Conservation (phyloP, 2,113 vertebrate genomes). For the Xenotilapia caudafasciata region DNA sequence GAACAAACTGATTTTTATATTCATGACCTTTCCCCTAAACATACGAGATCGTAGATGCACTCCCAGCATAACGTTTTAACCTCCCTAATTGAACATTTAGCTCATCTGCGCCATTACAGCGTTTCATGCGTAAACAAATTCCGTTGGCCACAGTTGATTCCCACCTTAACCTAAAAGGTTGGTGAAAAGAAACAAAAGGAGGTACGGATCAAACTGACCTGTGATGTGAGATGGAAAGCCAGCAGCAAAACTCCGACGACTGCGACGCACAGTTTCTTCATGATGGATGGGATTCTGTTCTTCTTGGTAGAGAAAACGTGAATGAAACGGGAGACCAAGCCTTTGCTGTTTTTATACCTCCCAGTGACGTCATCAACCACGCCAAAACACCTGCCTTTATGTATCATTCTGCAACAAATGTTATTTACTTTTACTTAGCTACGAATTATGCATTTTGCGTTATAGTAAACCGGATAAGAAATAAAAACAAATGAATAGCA, state of each 20-base stretch:
- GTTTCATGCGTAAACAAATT: neutral
- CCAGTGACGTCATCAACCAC: conserved; percentile 10
- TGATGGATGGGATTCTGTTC: neutral
- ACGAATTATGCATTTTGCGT: neutral
- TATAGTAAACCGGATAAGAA: neutral
- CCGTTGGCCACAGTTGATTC: neutral
- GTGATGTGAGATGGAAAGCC: conserved; percentile 20
- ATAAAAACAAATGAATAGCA: neutral
- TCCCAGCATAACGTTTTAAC: neutral
- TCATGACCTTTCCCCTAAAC: accelerated
- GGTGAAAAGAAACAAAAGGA: neutral
- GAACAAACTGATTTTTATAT: neutral
- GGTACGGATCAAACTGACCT: conserved; percentile 19
- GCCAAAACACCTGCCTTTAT: neutral
- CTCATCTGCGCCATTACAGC: neutral
- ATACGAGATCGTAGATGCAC: neutral
- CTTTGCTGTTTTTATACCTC: conserved; percentile 1
- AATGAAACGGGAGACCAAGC: accelerated
- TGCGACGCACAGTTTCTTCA: conserved; percentile 16
- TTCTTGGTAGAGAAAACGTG: neutral
- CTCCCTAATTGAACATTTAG: neutral
- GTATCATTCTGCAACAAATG: neutral
- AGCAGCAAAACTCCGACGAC: conserved; percentile 40
- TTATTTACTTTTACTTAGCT: neutral
- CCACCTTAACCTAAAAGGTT: neutral